These are phyloP conservation scores for Myathropa florea DNA, from an alignment of 2,888 invertebrate genomes.

Conservation along the genomic window DNA sequence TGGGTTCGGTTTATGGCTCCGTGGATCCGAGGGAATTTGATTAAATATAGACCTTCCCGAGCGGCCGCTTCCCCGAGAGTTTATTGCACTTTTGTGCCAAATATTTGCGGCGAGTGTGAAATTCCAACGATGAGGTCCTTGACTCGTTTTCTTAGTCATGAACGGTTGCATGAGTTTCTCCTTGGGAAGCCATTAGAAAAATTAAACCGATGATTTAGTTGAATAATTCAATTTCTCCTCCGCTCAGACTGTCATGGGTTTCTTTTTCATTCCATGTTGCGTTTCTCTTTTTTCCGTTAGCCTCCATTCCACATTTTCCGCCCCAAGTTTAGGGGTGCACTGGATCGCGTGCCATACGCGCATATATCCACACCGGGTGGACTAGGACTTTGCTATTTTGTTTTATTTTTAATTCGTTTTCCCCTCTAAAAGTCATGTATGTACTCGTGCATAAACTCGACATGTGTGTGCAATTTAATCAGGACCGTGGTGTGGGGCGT, in stretches of 20 bases:
- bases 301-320: too few species aligned
- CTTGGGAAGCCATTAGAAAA: slow-evolving; percentile 57
- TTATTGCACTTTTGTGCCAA: slow-evolving; percentile 68
- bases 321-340: neutral
- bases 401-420: neutral
- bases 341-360: slow-evolving; percentile 59
- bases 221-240: slow-evolving; percentile 54
- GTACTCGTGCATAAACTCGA: neutral
- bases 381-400: neutral
- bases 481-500: slow-evolving; percentile 14
- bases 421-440: slow-evolving; percentile 36
- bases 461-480: slow-evolving; percentile 66
- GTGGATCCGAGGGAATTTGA: slow-evolving; percentile 49
- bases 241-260: slow-evolving; percentile 29
- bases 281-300: slow-evolving; percentile 2
- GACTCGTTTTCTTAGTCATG: slow-evolving; percentile 55
- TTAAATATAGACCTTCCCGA: slow-evolving; percentile 41
- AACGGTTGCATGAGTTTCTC: slow-evolving; percentile 27
- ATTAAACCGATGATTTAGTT: slow-evolving; percentile 62
- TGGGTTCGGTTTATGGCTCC: slow-evolving; percentile 58
- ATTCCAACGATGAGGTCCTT: slow-evolving; percentile 33
- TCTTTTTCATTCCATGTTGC: neutral
- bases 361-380: slow-evolving; percentile 54
- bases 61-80: slow-evolving; percentile 8
- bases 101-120: slow-evolving; percentile 47